Conservation (phyloP, 2,888 invertebrate species). For the Yponomeuta cagnagella region DNA sequence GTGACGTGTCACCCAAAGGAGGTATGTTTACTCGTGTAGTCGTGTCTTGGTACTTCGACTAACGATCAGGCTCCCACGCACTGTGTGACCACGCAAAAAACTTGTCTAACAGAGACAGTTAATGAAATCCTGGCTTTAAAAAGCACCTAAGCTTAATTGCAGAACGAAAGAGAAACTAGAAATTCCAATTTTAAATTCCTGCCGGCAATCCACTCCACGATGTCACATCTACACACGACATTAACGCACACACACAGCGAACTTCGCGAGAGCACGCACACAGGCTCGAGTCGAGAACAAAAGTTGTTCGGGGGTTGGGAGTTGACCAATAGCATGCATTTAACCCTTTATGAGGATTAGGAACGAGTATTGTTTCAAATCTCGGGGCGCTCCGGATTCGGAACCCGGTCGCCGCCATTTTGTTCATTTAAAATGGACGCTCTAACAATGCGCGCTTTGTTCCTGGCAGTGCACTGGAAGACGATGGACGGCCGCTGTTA, state of each 20-base stretch:
- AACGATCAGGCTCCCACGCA: too few species aligned
- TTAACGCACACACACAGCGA: conserved; percentile 9
- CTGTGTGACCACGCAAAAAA: too few species aligned
- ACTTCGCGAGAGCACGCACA: conserved; percentile 30
- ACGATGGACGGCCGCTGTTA: conserved; percentile 44
- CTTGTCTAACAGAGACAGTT: too few species aligned
- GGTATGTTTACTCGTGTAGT: neutral
- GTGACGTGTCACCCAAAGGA: neutral
- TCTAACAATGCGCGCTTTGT: conserved; percentile 66
- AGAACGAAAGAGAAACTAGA: neutral
- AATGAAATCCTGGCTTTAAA: too few species aligned
- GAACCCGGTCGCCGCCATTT: conserved; percentile 59
- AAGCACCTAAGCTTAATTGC: neutral
- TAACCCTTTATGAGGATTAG: conserved; percentile 69
- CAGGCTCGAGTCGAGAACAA: conserved; percentile 30
- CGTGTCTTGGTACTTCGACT: neutral
- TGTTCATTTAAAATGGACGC: conserved; percentile 74
- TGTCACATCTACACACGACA: conserved; percentile 7
- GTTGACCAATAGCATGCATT: conserved; percentile 72
- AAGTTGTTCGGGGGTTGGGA: conserved; percentile 42
- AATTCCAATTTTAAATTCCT: neutral
- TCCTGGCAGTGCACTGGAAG: conserved; percentile 38
- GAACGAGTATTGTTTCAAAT: conserved; percentile 66
- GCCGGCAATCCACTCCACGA: neutral
- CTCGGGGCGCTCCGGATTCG: conserved; percentile 49